Evolutionary conservation across 2,888 invertebrate genomes (phyloP).

Genomic region (Drosophila kambysellisi): DNA sequence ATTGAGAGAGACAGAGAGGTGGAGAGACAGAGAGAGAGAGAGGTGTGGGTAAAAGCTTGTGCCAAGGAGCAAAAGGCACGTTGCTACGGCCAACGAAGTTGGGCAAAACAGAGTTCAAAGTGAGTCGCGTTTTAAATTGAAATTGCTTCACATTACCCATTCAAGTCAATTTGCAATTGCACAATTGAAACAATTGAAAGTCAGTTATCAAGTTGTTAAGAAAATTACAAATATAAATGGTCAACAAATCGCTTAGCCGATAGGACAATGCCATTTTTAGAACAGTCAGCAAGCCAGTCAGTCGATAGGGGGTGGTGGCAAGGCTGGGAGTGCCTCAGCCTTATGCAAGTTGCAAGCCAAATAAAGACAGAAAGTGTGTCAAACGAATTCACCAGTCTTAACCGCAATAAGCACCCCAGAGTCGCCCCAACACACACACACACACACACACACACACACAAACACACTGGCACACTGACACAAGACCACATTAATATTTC

Average conservation of each 20-base stretch:
- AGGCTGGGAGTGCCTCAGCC: constrained; percentile 2
- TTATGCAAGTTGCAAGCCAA: constrained; percentile 37
- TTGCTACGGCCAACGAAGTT: constrained; percentile 15
- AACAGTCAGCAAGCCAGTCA: background rate
- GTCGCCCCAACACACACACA: background rate
- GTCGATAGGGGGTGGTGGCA: background rate
- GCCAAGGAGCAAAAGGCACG: background rate
- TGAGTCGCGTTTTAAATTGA: constrained; percentile 19
- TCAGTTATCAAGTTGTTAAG: constrained; percentile 22
- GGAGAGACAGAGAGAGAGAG: background rate
- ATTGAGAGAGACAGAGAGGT: background rate
- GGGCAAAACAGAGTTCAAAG: constrained; percentile 39
- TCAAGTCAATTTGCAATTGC: constrained; percentile 41
- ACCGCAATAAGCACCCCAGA: background rate
- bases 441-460: too few relatives aligned
- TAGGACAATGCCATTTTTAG: constrained; percentile 24
- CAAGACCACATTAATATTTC: background rate
- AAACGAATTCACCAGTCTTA: constrained; percentile 22
- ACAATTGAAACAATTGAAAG: constrained; percentile 35
- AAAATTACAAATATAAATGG: constrained; percentile 22
- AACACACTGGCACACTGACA: constrained; percentile 26
- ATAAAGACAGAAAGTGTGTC: constrained; percentile 40
- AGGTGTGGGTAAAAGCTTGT: background rate
- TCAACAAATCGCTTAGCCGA: constrained; percentile 32
- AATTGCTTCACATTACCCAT: constrained; percentile 28